Base-by-base conservation (phyloP, 2,113 vertebrate species). In the Carlito syrichta region DNA sequence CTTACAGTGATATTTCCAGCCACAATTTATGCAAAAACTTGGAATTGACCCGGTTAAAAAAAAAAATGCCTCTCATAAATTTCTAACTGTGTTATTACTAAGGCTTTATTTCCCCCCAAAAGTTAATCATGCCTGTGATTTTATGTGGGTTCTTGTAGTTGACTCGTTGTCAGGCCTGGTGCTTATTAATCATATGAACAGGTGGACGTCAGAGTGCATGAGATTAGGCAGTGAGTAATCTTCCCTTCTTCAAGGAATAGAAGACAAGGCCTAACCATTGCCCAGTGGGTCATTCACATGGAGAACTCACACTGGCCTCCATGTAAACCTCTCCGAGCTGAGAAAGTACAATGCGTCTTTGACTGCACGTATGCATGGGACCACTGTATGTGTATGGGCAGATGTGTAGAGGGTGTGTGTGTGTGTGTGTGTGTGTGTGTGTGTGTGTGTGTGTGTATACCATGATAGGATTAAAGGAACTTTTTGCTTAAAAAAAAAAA, bases 21-120 rank as follows among this genome's bases (percentile, higher is more conserved):
- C n/a, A 40, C 25, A 87, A 43, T 91, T 71, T 78, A 92, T 66
- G 22, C 19, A 23, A 94, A 91, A 89, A 83, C 58, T 86, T 23
- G 48, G 19, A 78, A 83, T 30, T 63, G 48, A 73, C 8, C 40
- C 14, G n/a, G n/a, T n/a, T n/a, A n/a, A n/a, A 76, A 68, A 38
- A 60, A n/a, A 76, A 56, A 88, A 45, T 23, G 32, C 9, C 23
- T 38, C 32, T 63, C 60, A 19, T 45, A 79, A 52, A 77, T 76
- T 78, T 86, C 27, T 83, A 48, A n/a, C 62, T 56, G 2, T 54
- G 54, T 43, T 27, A 62, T 20, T n/a, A 14, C 35, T 79, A 66
- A 68, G 38, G 30, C 1, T 66, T 95, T 82, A 35, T 43, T 77
- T 89, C 16, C 38, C 20, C 43, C 45, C 14, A 66, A 66, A 66